Evolutionary conservation across 2,797 vertebrate species (phyloP).

Genomic region (Xenops minutus): DNA sequence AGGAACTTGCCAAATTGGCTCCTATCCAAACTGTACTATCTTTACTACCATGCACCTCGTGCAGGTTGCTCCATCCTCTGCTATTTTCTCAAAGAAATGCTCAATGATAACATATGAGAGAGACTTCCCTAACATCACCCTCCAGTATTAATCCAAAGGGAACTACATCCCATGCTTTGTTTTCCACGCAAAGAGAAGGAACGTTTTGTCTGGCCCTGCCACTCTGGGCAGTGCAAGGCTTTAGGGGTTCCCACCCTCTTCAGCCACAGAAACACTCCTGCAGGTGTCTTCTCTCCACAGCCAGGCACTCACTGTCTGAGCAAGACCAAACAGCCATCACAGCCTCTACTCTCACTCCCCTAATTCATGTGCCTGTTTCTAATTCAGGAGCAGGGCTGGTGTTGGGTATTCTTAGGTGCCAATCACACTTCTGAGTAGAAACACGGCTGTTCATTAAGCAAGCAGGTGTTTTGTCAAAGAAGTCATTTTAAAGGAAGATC

Average conservation of each 20-base stretch:
- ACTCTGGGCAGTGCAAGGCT: not conserved
- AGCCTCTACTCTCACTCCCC: not conserved
- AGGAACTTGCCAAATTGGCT: constrained; percentile 10
- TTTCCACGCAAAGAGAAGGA: not conserved
- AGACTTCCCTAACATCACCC: not conserved
- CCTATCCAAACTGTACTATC: not conserved
- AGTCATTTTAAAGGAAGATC: not conserved
- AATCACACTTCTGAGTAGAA: not conserved
- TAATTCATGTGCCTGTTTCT: not conserved
- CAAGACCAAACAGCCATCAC: not conserved
- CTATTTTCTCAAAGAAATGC: not conserved
- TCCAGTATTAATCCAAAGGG: not conserved
- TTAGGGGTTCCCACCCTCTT: not conserved
- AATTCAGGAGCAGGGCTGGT: fast-evolving
- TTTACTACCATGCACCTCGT: not conserved
- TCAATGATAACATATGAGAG: fast-evolving
- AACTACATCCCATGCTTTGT: not conserved
- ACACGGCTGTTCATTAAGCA: not conserved
- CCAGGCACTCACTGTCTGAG: fast-evolving
- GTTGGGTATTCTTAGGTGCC: not conserved
- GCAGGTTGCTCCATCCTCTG: not conserved
- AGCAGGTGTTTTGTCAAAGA: not conserved
- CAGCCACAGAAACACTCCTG: not conserved
- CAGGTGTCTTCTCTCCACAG: not conserved
- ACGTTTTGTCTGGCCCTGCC: not conserved